phyloP scores from a whole-genome alignment of 2,888 invertebrate genomes.

The Pseudococcus longispinus region DNA sequence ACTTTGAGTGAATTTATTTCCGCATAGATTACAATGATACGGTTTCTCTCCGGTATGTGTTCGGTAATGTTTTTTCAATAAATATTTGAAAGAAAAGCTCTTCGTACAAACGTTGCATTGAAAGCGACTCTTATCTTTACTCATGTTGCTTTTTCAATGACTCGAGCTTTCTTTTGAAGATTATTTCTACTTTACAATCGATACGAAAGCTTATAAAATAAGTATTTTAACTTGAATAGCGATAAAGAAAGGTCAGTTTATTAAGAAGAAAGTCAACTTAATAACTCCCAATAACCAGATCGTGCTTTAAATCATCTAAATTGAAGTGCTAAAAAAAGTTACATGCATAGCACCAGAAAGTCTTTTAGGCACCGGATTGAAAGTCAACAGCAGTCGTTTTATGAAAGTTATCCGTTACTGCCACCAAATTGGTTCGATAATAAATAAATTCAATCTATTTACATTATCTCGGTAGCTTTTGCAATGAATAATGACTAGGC shows the following conservation, averaged over 20 bases:
- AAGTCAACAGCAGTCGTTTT: not conserved
- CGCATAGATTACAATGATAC: conserved; percentile 45
- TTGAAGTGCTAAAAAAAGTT: not conserved
- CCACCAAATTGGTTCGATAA: conserved; percentile 7
- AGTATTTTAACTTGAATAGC: not conserved
- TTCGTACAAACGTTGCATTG: conserved; percentile 46
- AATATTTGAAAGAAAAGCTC: conserved; percentile 42
- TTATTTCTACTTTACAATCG: not conserved
- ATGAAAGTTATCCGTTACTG: conserved; percentile 42
- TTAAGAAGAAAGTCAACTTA: not conserved
- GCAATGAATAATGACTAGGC: not conserved
- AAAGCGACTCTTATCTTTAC: conserved; percentile 36
- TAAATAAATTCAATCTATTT: not conserved
- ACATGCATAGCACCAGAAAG: conserved; percentile 14
- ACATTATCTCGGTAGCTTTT: conserved; percentile 13
- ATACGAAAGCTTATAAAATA: not conserved
- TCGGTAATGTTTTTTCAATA: conserved; percentile 50
- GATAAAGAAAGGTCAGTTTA: not conserved
- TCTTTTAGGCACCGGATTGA: not conserved
- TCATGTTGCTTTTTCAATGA: conserved; percentile 41
- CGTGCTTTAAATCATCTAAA: not conserved
- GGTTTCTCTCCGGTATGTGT: conserved; percentile 52
- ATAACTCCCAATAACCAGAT: not conserved
- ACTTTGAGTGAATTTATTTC: conserved; percentile 47
- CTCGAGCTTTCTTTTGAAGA: not conserved